Conservation (phyloP, 2,113 vertebrate species). For the Agelaius phoeniceus region DNA sequence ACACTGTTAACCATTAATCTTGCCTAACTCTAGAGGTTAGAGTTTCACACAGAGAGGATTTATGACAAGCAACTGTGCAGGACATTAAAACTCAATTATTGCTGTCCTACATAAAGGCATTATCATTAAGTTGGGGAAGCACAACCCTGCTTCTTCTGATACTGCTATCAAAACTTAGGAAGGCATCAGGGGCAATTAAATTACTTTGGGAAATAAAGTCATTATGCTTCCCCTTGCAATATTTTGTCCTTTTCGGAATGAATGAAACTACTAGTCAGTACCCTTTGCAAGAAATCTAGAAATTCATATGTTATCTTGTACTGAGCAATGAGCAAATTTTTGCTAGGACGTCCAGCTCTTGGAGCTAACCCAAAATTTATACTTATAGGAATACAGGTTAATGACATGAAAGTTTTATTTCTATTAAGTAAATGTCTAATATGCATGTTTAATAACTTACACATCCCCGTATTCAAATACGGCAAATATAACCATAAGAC, state of each 20-base stretch:
- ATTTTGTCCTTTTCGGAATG: constrained; percentile 29
- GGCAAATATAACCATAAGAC: background rate
- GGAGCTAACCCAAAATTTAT: background rate
- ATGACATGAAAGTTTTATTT: background rate
- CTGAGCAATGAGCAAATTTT: background rate
- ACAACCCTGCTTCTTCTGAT: constrained; percentile 38
- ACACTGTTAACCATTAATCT: constrained; percentile 76
- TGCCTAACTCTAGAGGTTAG: constrained; percentile 47
- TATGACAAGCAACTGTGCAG: constrained; percentile 64
- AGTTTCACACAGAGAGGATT: constrained; percentile 72
- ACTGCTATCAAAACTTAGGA: constrained; percentile 32
- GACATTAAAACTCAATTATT: constrained; percentile 76
- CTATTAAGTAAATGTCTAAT: background rate
- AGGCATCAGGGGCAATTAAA: constrained; percentile 30
- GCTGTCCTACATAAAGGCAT: constrained; percentile 44
- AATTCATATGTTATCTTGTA: background rate
- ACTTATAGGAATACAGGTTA: background rate
- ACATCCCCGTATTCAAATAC: background rate
- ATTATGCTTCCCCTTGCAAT: constrained; percentile 27
- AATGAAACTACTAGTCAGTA: background rate
- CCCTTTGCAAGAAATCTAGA: background rate
- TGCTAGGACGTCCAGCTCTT: background rate
- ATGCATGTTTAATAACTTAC: background rate
- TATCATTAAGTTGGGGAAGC: constrained; percentile 50
- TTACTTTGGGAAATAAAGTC: constrained; percentile 49